Conservation (phyloP, 1,140 invertebrate genomes). For the Scylla paramamosain region DNA sequence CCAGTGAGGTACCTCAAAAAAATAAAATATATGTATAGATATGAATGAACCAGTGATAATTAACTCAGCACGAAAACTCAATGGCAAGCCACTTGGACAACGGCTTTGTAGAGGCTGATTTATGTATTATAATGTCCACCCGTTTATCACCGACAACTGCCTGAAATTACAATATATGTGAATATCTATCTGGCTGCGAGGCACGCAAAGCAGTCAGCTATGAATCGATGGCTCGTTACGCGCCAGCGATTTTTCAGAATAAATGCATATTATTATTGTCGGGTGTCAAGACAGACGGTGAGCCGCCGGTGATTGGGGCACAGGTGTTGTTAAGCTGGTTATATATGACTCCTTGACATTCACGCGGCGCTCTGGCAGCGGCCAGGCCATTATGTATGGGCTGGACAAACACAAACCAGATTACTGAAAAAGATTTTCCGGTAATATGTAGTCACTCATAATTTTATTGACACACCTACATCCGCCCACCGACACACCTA, state of each 20-base stretch:
- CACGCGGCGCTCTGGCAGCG: background rate
- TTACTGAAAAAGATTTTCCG: no score
- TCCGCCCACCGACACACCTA: no score
- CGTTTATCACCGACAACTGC: conserved; percentile 15
- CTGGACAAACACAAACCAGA: no score
- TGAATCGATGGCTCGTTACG: background rate
- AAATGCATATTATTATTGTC: background rate
- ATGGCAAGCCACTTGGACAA: background rate
- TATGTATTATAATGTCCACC: background rate
- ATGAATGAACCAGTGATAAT: conserved; percentile 12
- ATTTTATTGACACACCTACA: no score
- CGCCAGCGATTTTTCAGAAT: background rate
- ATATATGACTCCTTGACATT: background rate
- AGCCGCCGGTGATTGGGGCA: background rate
- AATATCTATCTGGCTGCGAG: conserved; percentile 6
- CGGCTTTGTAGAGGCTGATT: background rate
- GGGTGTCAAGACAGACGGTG: background rate
- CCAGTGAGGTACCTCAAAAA: background rate
- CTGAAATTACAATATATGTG: conserved; percentile 58
- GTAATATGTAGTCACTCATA: no score
- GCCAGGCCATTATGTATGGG: no score
- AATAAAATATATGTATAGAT: background rate
- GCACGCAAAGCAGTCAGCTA: background rate
- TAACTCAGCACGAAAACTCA: background rate
- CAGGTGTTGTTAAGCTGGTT: background rate